Percentiles rank a stretch among this genome's conserved stretches.
These are phyloP conservation scores for Heliconius sara DNA, from an alignment of 2,888 invertebrate species.

Conservation along the genomic window DNA sequence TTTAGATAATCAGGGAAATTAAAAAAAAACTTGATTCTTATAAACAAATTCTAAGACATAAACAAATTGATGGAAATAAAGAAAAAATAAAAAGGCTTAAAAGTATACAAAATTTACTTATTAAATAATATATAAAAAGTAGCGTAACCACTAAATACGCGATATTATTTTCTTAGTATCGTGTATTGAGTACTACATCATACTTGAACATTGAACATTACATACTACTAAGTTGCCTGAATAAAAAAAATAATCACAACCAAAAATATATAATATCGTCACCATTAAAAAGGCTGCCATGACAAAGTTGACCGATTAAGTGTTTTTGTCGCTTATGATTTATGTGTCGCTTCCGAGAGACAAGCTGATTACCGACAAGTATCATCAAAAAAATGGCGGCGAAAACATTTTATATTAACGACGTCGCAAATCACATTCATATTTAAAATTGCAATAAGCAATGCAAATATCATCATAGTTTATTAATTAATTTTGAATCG, in stretches of 20 bases:
- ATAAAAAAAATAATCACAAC: neutral
- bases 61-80: no score
- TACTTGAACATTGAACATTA: neutral
- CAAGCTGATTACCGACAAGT: conserved; percentile 42
- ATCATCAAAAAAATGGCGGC: conserved; percentile 36
- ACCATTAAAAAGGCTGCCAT: conserved; percentile 40
- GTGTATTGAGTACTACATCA: neutral
- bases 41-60: no score
- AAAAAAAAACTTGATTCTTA: no score
- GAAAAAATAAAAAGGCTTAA: no score
- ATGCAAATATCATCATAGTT: neutral
- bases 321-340: conserved; percentile 43
- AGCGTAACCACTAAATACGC: neutral
- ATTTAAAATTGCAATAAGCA: neutral
- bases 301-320: conserved; percentile 41
- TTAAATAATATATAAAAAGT: neutral
- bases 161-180: neutral
- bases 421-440: conserved; percentile 11
- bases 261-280: conserved; percentile 32
- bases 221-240: neutral
- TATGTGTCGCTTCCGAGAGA: conserved; percentile 36
- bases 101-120: neutral
- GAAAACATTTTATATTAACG: conserved; percentile 34
- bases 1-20: no score
- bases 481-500: neutral